phyloP scores from a whole-genome alignment of 2,888 invertebrate species.

The Tiliacea citrago region DNA sequence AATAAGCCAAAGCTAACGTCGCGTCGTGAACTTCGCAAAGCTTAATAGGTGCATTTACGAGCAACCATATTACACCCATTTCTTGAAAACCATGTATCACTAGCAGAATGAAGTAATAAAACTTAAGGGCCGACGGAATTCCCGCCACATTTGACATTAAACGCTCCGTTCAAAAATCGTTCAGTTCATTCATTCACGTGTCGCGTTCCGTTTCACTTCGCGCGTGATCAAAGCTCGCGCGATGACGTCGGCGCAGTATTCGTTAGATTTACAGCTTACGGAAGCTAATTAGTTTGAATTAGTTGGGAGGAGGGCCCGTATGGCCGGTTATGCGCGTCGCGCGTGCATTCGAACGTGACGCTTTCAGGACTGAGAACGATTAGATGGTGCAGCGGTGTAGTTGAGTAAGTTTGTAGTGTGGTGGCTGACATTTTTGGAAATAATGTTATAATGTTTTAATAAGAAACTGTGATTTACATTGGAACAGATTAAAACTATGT shows the following conservation, averaged over 20 bases:
- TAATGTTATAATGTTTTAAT: background rate
- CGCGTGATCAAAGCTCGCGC: constrained; percentile 85
- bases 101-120: constrained; percentile 67
- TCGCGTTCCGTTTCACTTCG: constrained; percentile 84
- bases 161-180: constrained; percentile 85
- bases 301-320: constrained; percentile 77
- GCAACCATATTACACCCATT: constrained; percentile 23
- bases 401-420: background rate
- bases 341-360: constrained; percentile 80
- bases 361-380: constrained; percentile 71
- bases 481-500: background rate
- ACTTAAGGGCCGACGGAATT: constrained; percentile 70
- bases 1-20: background rate
- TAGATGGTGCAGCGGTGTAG: constrained; percentile 59
- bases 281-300: constrained; percentile 85
- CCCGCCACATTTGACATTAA: constrained; percentile 86
- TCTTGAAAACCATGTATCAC: constrained; percentile 47
- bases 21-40: constrained; percentile 6
- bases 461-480: background rate
- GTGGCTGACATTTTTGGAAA: background rate
- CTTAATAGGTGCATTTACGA: constrained; percentile 37
- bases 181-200: constrained; percentile 75
- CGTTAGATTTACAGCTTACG: constrained; percentile 88
- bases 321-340: constrained; percentile 78
- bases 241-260: constrained; percentile 82